These are phyloP conservation scores for Trichacis sp. DNA, from an alignment of 2,888 invertebrate species.

Conservation along the genomic window DNA sequence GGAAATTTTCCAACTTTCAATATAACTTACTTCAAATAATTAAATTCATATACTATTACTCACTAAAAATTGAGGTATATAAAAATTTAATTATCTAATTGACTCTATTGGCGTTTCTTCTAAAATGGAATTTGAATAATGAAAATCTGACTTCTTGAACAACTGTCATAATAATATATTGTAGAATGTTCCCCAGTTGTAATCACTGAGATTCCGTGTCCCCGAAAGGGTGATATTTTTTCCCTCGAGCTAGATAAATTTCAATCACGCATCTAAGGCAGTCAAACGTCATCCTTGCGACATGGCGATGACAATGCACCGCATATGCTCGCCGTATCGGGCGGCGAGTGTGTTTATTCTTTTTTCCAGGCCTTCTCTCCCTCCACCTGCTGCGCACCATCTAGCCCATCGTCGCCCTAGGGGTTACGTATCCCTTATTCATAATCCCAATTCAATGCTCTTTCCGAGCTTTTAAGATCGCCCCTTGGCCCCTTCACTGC, in stretches of 20 bases:
- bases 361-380: conserved; percentile 39
- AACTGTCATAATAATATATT: too few relatives aligned
- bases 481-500: conserved; percentile 30
- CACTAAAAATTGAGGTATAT: too few relatives aligned
- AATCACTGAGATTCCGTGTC: too few relatives aligned
- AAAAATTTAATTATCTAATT: too few relatives aligned
- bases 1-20: too few relatives aligned
- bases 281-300: background rate
- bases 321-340: conserved; percentile 59
- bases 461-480: conserved; percentile 62
- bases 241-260: background rate
- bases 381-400: conserved; percentile 37
- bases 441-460: conserved; percentile 63
- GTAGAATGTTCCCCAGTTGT: too few relatives aligned
- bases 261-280: background rate
- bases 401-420: conserved; percentile 56
- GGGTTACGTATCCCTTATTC: conserved; percentile 60
- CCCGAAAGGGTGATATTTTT: background rate
- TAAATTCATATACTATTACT: too few relatives aligned
- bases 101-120: too few relatives aligned
- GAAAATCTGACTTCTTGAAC: too few relatives aligned
- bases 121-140: too few relatives aligned
- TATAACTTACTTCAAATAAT: too few relatives aligned
- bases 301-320: conserved; percentile 54
- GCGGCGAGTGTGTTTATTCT: conserved; percentile 61